Percentiles rank a stretch among this genome's conserved stretches.
Conservation (phyloP, 2,113 vertebrate genomes). For the Pteropus alecto region DNA sequence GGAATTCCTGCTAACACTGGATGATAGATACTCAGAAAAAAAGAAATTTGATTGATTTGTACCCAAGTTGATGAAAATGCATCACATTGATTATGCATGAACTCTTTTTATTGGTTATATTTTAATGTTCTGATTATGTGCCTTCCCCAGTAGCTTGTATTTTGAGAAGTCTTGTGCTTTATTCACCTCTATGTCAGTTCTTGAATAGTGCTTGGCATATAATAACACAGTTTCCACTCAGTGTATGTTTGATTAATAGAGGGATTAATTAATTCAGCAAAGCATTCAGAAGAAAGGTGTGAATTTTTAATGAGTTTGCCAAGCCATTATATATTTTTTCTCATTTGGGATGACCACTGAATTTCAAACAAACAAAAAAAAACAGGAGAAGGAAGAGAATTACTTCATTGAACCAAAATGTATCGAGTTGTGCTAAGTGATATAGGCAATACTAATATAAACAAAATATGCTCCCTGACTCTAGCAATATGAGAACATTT, state of each 20-base stretch:
- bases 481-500: neutral
- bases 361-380: conserved; percentile 48
- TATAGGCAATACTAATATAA: conserved; percentile 31
- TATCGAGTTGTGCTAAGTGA: conserved; percentile 13
- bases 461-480: neutral
- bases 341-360: conserved; percentile 34
- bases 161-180: conserved; percentile 24
- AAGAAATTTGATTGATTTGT: neutral
- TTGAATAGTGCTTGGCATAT: neutral
- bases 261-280: conserved; percentile 38
- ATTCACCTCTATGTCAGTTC: neutral
- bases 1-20: neutral
- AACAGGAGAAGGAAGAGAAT: conserved; percentile 15
- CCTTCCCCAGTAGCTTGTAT: neutral
- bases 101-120: neutral
- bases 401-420: conserved; percentile 13
- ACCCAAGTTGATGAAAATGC: neutral
- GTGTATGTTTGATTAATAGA: neutral
- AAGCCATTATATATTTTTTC: neutral
- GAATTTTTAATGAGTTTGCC: neutral
- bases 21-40: neutral
- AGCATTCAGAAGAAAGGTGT: neutral
- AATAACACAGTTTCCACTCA: conserved; percentile 3
- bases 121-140: neutral
- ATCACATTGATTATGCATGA: neutral